phyloP scores from a whole-genome alignment of 2,113 vertebrate genomes.

The Cyprinodon tularosa region DNA sequence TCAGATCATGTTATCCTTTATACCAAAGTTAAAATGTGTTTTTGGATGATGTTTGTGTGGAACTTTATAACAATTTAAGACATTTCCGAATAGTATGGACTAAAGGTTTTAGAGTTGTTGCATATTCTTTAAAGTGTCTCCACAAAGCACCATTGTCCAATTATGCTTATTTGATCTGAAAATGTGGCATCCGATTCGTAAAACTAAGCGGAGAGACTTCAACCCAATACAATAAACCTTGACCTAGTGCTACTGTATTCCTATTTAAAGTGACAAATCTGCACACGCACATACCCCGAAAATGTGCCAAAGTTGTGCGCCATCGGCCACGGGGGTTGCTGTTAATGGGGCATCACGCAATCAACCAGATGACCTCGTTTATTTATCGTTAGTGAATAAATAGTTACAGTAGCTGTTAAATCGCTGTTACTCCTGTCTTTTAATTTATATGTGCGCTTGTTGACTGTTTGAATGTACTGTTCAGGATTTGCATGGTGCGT shows the following conservation, averaged over 20 bases:
- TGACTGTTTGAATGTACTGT: constrained; percentile 82
- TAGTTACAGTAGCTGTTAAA: constrained; percentile 51
- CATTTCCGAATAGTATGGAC: constrained; percentile 31
- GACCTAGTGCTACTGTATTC: constrained; percentile 39
- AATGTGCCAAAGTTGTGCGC: constrained; percentile 57
- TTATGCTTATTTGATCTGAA: constrained; percentile 19
- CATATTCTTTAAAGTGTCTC: constrained; percentile 38
- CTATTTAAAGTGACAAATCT: constrained; percentile 26
- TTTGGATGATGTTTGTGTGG: constrained; percentile 19
- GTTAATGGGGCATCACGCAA: constrained; percentile 52
- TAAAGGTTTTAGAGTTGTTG: constrained; percentile 33
- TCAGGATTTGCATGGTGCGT: constrained; percentile 88
- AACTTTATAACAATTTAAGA: constrained; percentile 32
- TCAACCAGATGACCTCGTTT: constrained; percentile 53
- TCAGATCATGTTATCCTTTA: constrained; percentile 20
- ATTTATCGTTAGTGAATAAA: constrained; percentile 39
- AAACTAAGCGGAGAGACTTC: neutral
- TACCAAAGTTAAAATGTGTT: constrained; percentile 41
- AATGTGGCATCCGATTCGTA: constrained; percentile 1
- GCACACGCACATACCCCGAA: constrained; percentile 58
- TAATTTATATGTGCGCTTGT: constrained; percentile 54
- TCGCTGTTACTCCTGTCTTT: constrained; percentile 44
- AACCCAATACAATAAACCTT: constrained; percentile 4
- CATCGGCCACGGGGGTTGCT: constrained; percentile 31
- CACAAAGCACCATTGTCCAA: constrained; percentile 19